Percentiles rank a stretch among this genome's conserved stretches.
Evolutionary conservation across 1,140 invertebrate species (phyloP).

Genomic region (Zaprionus africanus): DNA sequence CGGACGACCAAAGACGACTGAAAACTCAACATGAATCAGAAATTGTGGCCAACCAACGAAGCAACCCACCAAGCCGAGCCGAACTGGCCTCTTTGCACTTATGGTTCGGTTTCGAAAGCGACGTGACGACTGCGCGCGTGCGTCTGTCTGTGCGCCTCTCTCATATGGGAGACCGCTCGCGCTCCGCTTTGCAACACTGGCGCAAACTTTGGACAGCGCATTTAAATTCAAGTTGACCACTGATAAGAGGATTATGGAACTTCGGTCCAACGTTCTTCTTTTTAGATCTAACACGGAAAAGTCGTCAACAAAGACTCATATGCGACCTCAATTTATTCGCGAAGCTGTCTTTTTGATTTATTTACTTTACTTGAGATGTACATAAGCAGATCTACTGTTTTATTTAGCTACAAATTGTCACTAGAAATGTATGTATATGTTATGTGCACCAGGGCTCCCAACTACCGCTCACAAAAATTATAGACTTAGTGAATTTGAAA

Average conservation of each 20-base stretch:
- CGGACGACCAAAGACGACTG: conserved; percentile 57
- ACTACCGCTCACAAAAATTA: too few relatives aligned
- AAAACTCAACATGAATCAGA: conserved; percentile 55
- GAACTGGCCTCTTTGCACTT: conserved; percentile 41
- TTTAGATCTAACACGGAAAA: too few relatives aligned
- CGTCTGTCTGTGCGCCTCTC: conserved; percentile 17
- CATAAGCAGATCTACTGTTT: too few relatives aligned
- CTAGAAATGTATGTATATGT: too few relatives aligned
- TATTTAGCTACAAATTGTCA: too few relatives aligned
- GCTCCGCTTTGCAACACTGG: conserved; percentile 38
- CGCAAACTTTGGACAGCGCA: background rate
- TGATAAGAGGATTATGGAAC: conserved; percentile 13
- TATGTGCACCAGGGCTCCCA: too few relatives aligned
- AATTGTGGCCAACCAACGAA: conserved; percentile 36
- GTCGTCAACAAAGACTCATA: too few relatives aligned
- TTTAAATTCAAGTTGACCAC: background rate
- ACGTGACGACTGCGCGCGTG: conserved; percentile 34
- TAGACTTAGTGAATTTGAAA: too few relatives aligned
- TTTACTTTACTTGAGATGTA: too few relatives aligned
- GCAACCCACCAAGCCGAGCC: conserved; percentile 13
- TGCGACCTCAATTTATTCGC: too few relatives aligned
- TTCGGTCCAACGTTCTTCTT: background rate
- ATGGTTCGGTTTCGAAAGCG: conserved; percentile 56
- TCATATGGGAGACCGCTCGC: conserved; percentile 3
- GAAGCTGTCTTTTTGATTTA: too few relatives aligned